These are phyloP conservation scores for Ochlodes sylvanus DNA, from an alignment of 2,888 invertebrate genomes.

Conservation along the genomic window DNA sequence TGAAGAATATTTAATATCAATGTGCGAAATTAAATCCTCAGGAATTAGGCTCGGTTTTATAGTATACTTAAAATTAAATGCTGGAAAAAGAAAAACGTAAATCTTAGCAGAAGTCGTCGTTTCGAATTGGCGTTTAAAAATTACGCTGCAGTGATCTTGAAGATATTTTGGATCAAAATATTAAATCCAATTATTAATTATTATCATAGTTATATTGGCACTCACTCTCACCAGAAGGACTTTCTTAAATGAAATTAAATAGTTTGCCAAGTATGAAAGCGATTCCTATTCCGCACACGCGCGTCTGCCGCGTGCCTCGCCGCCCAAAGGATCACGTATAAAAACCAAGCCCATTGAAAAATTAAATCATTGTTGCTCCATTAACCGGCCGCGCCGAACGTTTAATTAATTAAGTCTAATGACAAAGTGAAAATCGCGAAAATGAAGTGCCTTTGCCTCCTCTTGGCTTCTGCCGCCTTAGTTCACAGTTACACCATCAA, in stretches of 20 bases:
- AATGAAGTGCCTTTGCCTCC: constrained; percentile 82
- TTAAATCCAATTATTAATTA: constrained; percentile 22
- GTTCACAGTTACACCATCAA: constrained; percentile 78
- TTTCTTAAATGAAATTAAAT: constrained; percentile 82
- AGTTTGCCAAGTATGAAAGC: constrained; percentile 75
- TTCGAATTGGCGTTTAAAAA: no score
- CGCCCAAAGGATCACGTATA: constrained; percentile 86
- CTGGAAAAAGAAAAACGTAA: not conserved
- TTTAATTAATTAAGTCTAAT: constrained; percentile 79
- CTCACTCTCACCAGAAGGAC: constrained; percentile 80
- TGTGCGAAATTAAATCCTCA: no score
- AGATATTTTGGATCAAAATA: not conserved
- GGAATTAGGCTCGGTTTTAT: no score
- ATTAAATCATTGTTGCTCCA: constrained; percentile 84
- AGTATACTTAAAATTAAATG: not conserved
- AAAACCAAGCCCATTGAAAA: constrained; percentile 88
- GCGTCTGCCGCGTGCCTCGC: constrained; percentile 73
- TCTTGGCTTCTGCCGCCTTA: constrained; percentile 80
- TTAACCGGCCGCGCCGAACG: constrained; percentile 77
- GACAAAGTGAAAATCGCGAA: constrained; percentile 69
- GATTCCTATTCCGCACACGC: constrained; percentile 69
- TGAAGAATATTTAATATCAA: no score
- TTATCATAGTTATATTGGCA: constrained; percentile 44
- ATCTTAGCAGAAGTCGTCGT: not conserved
- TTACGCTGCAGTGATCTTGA: no score